phyloP scores from a whole-genome alignment of 2,888 invertebrate genomes.

The Chrysomela aeneicollis region DNA sequence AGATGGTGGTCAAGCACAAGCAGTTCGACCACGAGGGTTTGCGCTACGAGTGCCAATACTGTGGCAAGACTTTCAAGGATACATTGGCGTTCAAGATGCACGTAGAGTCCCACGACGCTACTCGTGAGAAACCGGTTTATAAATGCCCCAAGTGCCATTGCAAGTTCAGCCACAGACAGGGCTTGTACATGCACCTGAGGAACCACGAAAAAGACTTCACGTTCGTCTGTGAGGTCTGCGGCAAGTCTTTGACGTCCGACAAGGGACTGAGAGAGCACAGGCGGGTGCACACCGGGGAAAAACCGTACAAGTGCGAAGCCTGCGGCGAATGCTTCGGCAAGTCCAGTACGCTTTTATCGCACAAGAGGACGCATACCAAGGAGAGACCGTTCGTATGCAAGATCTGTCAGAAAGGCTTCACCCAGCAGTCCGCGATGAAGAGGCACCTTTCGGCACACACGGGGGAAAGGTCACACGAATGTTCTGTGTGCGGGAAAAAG shows the following conservation, averaged over 20 bases:
- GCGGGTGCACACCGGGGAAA: conserved; percentile 10
- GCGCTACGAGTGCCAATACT: conserved; percentile 44
- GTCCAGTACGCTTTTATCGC: conserved; percentile 49
- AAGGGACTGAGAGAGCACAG: background rate
- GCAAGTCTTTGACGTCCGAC: background rate
- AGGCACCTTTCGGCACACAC: conserved; percentile 60
- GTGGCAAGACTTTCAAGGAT: conserved; percentile 48
- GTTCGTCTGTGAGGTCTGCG: conserved; percentile 33
- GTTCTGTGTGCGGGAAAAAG: conserved; percentile 53
- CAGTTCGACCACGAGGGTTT: conserved; percentile 47
- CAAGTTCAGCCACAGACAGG: background rate
- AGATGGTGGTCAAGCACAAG: conserved; percentile 43
- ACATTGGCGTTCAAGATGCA: conserved; percentile 44
- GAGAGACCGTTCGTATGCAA: conserved; percentile 53
- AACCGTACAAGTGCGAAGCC: conserved; percentile 6
- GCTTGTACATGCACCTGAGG: conserved; percentile 7
- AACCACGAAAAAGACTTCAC: conserved; percentile 8
- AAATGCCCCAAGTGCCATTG: conserved; percentile 19
- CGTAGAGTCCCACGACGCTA: conserved; percentile 40
- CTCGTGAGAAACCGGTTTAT: conserved; percentile 37
- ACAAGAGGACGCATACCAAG: conserved; percentile 48
- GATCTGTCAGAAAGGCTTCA: conserved; percentile 63
- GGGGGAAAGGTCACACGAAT: conserved; percentile 65
- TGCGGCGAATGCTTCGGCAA: conserved; percentile 37
- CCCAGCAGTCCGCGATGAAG: conserved; percentile 64